These are phyloP conservation scores for Ictalurus punctatus DNA, from an alignment of 2,113 vertebrate species.

Conservation along the genomic window DNA sequence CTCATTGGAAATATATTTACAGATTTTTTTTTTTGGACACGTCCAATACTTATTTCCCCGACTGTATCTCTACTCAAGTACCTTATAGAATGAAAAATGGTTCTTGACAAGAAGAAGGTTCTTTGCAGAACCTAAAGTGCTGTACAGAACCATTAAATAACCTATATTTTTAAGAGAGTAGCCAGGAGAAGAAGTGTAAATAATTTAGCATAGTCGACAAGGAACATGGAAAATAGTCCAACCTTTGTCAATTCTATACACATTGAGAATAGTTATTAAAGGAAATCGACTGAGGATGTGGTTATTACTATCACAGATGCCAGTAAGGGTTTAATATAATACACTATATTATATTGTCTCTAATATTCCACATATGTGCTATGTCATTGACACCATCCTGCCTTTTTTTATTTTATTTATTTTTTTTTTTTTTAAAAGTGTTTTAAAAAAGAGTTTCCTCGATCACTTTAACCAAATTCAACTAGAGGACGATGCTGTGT, in stretches of 20 bases:
- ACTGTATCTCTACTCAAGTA: too few relatives aligned
- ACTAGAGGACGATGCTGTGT: slow-evolving; percentile 8
- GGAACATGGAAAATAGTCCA: neutral
- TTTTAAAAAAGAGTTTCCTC: neutral
- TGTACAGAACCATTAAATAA: too few relatives aligned
- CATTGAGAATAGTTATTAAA: neutral
- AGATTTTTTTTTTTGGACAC: too few relatives aligned
- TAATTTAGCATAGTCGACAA: neutral
- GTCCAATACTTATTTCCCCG: too few relatives aligned
- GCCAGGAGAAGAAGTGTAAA: neutral
- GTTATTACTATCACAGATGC: neutral
- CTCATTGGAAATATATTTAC: too few relatives aligned
- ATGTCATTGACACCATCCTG: neutral
- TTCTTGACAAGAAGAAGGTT: too few relatives aligned
- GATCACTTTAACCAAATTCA: neutral
- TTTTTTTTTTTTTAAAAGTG: neutral
- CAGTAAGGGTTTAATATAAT: neutral
- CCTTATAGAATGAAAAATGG: too few relatives aligned
- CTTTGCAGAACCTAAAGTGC: too few relatives aligned
- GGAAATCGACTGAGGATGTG: neutral
- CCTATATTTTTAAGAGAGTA: too few relatives aligned
- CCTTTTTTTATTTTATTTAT: neutral
- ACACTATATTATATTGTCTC: neutral
- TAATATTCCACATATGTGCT: neutral
- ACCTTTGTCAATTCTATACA: neutral